Conservation (phyloP, 2,797 vertebrate genomes). For the Euphonia xanthogaster region DNA sequence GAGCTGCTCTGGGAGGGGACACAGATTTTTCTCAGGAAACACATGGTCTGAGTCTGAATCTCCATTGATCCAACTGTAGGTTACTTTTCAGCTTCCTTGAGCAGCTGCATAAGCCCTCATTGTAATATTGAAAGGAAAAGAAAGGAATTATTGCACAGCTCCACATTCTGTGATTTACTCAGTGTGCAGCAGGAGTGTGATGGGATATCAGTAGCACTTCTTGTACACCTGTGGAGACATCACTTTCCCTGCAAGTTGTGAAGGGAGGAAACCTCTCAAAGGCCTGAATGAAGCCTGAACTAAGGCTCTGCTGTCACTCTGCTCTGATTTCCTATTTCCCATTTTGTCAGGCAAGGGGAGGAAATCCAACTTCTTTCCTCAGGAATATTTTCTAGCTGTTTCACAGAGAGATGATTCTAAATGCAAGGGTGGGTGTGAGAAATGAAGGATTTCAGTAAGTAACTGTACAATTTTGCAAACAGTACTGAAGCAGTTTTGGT, state of each 20-base stretch:
- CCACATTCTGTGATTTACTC: accelerated
- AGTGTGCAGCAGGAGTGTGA: not conserved
- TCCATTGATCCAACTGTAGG: accelerated
- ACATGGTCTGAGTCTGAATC: not conserved
- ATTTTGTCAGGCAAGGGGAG: not conserved
- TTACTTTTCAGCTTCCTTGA: not conserved
- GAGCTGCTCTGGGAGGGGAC: not conserved
- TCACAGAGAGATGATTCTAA: not conserved
- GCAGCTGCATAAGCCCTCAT: not conserved
- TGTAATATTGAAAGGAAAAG: not conserved
- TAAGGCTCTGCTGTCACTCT: not conserved
- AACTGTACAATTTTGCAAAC: not conserved
- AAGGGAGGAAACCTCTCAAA: not conserved
- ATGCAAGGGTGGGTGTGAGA: not conserved
- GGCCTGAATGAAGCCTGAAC: not conserved
- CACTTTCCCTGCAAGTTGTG: not conserved
- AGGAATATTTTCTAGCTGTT: not conserved
- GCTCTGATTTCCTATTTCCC: not conserved
- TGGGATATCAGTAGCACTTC: not conserved
- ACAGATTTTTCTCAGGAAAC: accelerated
- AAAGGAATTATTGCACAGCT: not conserved
- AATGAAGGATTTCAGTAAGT: not conserved
- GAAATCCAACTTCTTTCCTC: not conserved
- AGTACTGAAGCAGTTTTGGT: not conserved
- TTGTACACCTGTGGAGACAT: not conserved